Evolutionary conservation across 2,113 vertebrate genomes (phyloP), one percentile per base, ranked within the genome.

Genomic region (Orthonyx spaldingii): DNA sequence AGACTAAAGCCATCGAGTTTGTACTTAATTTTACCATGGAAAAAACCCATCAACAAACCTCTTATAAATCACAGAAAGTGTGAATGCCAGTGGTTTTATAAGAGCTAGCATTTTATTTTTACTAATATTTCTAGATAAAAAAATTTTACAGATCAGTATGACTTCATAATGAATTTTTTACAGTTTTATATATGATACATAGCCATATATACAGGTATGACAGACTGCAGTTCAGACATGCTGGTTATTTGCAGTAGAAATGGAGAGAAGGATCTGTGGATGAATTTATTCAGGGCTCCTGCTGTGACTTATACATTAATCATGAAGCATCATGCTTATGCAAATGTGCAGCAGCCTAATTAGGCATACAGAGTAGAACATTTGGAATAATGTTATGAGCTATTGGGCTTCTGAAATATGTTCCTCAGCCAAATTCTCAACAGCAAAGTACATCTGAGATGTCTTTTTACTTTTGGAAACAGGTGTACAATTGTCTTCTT

Each of bases 301-400:
- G 95, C 94, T 96, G 96, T 90, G 95, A 91, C 77, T 98, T 92
- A 97, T 97, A 95, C 92, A 98, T 98, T 97, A 98, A 97, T 97
- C 97, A 98, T 97, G 96, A 98, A 97, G 84, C 78, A 95, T 93
- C 93, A 96, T 94, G 89, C 75, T 95, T 97, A 98, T 97, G 97
- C 93, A 98, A 98, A 98, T 96, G 33, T 83, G 63, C 53, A 94
- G 91, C 93, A 97, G 92, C 78, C 91, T 95, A 98, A 96, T 98
- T 98, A 98, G 89, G 95, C 94, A 97, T 83, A 96, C 39, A 97
- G 90, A 70, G 92, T 49, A 96, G 96, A 97, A 96, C 87, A 95
- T 47, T 96, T 94, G 96, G 91, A 97, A 97, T 97, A 97, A 97
- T 27, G 65, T 97, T 96, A 96, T 97, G 89, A 97, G 94, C 94